phyloP scores from a whole-genome alignment of 2,888 invertebrate species.

The Celastrina argiolus region DNA sequence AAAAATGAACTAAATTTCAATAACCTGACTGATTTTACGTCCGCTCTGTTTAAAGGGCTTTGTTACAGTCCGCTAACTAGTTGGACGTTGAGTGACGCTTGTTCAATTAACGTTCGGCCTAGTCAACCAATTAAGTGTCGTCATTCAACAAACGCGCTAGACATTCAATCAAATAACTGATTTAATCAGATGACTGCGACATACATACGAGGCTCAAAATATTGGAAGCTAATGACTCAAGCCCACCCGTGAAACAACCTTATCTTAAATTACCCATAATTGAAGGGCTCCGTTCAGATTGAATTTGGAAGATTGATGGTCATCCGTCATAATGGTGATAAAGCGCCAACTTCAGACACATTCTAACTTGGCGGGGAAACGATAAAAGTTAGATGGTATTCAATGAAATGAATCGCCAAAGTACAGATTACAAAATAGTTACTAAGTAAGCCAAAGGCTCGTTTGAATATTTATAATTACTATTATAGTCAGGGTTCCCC shows the following conservation, averaged over 20 bases:
- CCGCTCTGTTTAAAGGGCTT: too few relatives aligned
- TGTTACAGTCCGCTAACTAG: too few relatives aligned
- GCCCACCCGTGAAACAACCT: constrained; percentile 74
- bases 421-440: too few relatives aligned
- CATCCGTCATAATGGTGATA: constrained; percentile 51
- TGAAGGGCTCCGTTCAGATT: constrained; percentile 70
- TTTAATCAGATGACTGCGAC: too few relatives aligned
- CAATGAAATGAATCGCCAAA: neutral
- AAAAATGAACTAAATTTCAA: too few relatives aligned
- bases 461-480: neutral
- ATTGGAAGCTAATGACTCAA: constrained; percentile 59
- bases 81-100: too few relatives aligned
- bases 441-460: neutral
- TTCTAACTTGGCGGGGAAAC: constrained; percentile 25
- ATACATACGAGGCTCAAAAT: constrained; percentile 58
- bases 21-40: too few relatives aligned
- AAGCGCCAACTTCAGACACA: constrained; percentile 30
- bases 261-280: constrained; percentile 76
- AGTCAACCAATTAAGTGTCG: too few relatives aligned
- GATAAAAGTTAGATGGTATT: constrained; percentile 28
- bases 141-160: too few relatives aligned
- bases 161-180: too few relatives aligned
- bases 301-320: constrained; percentile 72
- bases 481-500: too few relatives aligned
- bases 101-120: too few relatives aligned